These are phyloP conservation scores for Drosophila mercatorum DNA, from an alignment of 2,888 invertebrate species.

Conservation along the genomic window DNA sequence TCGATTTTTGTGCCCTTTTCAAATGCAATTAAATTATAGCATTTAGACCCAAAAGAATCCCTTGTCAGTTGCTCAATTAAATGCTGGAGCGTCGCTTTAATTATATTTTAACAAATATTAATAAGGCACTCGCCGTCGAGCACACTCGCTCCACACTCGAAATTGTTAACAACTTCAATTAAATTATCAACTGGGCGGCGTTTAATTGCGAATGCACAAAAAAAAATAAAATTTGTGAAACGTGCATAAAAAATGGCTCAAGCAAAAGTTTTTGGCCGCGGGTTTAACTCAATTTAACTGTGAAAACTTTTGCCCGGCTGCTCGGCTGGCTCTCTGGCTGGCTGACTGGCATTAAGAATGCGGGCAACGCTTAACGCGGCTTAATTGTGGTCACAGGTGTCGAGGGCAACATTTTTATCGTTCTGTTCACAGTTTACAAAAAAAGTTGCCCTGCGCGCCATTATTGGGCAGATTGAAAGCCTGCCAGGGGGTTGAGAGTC, in stretches of 20 bases:
- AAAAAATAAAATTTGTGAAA: neutral
- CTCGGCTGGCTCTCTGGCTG: slow-evolving; percentile 18
- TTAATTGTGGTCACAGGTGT: slow-evolving; percentile 84
- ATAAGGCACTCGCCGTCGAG: slow-evolving; percentile 56
- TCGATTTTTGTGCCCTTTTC: slow-evolving; percentile 18
- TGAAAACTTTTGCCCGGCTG: slow-evolving; percentile 57
- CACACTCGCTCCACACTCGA: slow-evolving; percentile 35
- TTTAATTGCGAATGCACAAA: slow-evolving; percentile 58
- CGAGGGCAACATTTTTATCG: slow-evolving; percentile 81
- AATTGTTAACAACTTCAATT: slow-evolving; percentile 78
- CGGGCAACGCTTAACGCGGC: slow-evolving; percentile 75
- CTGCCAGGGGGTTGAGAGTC: neutral
- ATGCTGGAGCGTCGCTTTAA: slow-evolving; percentile 60
- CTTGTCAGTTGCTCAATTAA: slow-evolving; percentile 73
- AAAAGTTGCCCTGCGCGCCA: slow-evolving; percentile 24
- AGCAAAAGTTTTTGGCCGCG: slow-evolving; percentile 60
- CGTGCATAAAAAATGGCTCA: slow-evolving; percentile 19
- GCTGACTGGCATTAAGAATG: slow-evolving; percentile 46
- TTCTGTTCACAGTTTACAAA: slow-evolving; percentile 75
- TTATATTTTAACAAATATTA: slow-evolving; percentile 79
- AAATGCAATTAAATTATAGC: slow-evolving; percentile 39
- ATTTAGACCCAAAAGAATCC: slow-evolving; percentile 26
- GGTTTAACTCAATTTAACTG: slow-evolving; percentile 77
- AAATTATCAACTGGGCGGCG: slow-evolving; percentile 77
- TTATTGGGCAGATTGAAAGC: slow-evolving; percentile 33